phyloP scores from a whole-genome alignment of 2,888 invertebrate species.

The Halictus ligatus region DNA sequence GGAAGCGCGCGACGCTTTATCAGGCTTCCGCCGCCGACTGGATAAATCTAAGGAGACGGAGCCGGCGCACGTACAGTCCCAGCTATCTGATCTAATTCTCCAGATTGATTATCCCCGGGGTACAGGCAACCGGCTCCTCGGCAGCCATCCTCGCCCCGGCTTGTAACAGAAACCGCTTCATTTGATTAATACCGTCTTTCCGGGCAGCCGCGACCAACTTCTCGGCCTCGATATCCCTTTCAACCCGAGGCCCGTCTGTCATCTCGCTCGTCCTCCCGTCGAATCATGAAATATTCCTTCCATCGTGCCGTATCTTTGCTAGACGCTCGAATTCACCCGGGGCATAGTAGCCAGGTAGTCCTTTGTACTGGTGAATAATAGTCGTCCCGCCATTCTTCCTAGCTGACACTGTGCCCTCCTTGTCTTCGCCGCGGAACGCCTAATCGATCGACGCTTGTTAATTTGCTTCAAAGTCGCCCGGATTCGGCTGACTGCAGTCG shows the following conservation, averaged over 20 bases:
- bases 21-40: conserved; percentile 54
- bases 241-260: conserved; percentile 39
- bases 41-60: conserved; percentile 66
- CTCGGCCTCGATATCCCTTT: conserved; percentile 46
- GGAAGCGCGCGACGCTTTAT: conserved; percentile 50
- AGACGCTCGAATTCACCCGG: not conserved
- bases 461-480: not conserved
- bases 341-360: not conserved
- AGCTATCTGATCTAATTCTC: conserved; percentile 71
- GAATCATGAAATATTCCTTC: conserved; percentile 60
- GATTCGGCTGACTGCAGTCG: not conserved
- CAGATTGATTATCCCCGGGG: conserved; percentile 69
- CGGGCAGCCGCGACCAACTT: conserved; percentile 49
- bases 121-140: conserved; percentile 52
- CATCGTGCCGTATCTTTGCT: conserved; percentile 9
- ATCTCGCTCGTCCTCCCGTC: conserved; percentile 31
- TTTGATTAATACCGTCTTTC: conserved; percentile 68
- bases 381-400: not conserved
- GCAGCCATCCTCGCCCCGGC: conserved; percentile 64
- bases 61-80: conserved; percentile 63
- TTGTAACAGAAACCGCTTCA: conserved; percentile 73
- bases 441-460: conserved; percentile 29
- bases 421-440: not conserved
- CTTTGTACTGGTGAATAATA: conserved; percentile 42
- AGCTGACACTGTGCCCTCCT: not conserved